Percentiles rank a stretch among this genome's conserved stretches.
These are phyloP conservation scores for Eriosoma lanigerum DNA, from an alignment of 1,140 invertebrate genomes.

Conservation along the genomic window DNA sequence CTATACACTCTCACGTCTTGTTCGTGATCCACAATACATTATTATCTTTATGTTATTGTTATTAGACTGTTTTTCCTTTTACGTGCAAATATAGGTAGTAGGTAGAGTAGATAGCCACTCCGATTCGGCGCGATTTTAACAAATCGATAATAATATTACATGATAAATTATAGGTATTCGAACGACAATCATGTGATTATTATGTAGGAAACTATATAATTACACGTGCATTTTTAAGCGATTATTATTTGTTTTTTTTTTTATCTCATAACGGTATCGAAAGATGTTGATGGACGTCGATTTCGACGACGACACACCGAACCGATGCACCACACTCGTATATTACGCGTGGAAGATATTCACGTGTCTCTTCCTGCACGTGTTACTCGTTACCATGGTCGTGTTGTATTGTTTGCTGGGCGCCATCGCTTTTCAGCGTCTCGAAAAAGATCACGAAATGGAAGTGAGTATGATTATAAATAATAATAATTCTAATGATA, in stretches of 20 bases:
- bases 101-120: too few relatives aligned
- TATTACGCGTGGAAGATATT: constrained; percentile 74
- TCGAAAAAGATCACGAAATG: constrained; percentile 76
- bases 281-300: constrained; percentile 53
- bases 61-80: too few relatives aligned
- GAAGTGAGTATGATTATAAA: constrained; percentile 62
- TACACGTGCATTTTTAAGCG: too few relatives aligned
- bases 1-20: not conserved
- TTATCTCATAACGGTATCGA: too few relatives aligned
- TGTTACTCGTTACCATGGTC: constrained; percentile 81
- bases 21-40: not conserved
- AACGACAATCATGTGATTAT: too few relatives aligned
- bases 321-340: constrained; percentile 61
- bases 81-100: too few relatives aligned
- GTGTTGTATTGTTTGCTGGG: constrained; percentile 87
- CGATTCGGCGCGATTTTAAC: too few relatives aligned
- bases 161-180: too few relatives aligned
- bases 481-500: not conserved
- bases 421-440: constrained; percentile 78
- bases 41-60: not conserved
- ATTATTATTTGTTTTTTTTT: not conserved
- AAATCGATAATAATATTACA: too few relatives aligned
- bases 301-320: constrained; percentile 52
- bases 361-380: constrained; percentile 84
- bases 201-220: too few relatives aligned